These are phyloP conservation scores for Brachionus manjavacas DNA, from an alignment of 1,140 invertebrate genomes.

Conservation along the genomic window DNA sequence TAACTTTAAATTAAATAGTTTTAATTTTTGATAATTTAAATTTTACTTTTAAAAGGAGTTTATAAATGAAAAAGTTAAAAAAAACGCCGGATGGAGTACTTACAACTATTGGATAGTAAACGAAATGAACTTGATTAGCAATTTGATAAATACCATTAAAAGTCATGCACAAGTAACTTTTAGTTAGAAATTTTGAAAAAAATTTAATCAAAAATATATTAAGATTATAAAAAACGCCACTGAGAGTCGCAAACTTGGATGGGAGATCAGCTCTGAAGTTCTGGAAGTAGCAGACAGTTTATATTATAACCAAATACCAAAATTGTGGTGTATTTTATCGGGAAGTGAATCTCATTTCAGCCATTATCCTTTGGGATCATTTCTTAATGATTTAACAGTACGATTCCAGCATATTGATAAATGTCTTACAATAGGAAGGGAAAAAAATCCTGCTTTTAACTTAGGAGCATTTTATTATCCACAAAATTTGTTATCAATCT, in stretches of 20 bases:
- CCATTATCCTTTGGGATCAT: constrained; percentile 45
- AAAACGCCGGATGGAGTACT: constrained; percentile 49
- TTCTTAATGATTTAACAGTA: constrained; percentile 51
- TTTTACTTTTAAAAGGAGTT: constrained; percentile 49
- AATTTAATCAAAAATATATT: constrained; percentile 14
- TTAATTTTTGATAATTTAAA: background rate
- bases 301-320: constrained; percentile 52
- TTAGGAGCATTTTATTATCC: constrained; percentile 55
- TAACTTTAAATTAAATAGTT: too few relatives aligned
- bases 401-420: constrained; percentile 55
- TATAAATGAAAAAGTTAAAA: constrained; percentile 53
- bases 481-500: constrained; percentile 50
- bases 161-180: constrained; percentile 49
- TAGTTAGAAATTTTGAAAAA: background rate
- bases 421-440: constrained; percentile 52
- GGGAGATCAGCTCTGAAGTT: constrained; percentile 49
- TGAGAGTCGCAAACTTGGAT: constrained; percentile 51
- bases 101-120: constrained; percentile 56
- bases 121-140: constrained; percentile 54
- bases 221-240: constrained; percentile 53
- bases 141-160: constrained; percentile 52
- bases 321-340: constrained; percentile 45
- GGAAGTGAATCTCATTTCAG: background rate
- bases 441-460: constrained; percentile 56
- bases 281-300: constrained; percentile 54